Percentiles rank a stretch among this genome's conserved stretches.
These are phyloP conservation scores for Chloroceryle aenea DNA, from an alignment of 2,113 vertebrate genomes.

Conservation along the genomic window DNA sequence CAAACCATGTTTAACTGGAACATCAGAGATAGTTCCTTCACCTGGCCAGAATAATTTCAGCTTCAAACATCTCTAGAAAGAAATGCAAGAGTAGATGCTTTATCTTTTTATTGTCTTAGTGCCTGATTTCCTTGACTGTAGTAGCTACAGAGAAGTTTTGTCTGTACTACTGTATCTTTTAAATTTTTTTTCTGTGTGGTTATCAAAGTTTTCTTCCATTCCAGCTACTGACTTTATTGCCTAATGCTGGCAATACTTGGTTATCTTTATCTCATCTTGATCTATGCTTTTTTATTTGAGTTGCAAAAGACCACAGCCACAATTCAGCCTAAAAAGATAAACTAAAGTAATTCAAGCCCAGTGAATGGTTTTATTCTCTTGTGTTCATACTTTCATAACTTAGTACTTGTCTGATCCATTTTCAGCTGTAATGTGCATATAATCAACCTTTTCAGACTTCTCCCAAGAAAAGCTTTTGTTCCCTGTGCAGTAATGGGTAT, in stretches of 20 bases:
- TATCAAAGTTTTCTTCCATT: constrained; percentile 25
- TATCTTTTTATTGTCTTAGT: neutral
- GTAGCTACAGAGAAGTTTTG: neutral
- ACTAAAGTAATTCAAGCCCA: constrained; percentile 53
- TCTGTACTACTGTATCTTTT: neutral
- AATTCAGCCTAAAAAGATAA: constrained; percentile 57
- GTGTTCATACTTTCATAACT: constrained; percentile 58
- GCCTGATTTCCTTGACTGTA: neutral
- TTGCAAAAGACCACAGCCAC: constrained; percentile 56
- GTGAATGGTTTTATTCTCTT: constrained; percentile 60
- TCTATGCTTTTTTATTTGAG: constrained; percentile 53
- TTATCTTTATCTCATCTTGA: constrained; percentile 64
- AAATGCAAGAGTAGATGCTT: neutral
- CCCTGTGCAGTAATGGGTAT: constrained; percentile 36
- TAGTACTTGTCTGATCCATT: constrained; percentile 52
- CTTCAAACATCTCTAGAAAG: neutral
- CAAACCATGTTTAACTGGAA: neutral
- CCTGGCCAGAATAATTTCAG: neutral
- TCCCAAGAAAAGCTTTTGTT: constrained; percentile 62
- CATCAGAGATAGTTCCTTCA: neutral
- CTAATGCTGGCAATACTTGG: neutral
- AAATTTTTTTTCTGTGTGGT: neutral
- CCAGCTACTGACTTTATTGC: constrained; percentile 37
- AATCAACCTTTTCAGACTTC: constrained; percentile 60
- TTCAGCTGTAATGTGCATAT: constrained; percentile 39